phyloP scores from a whole-genome alignment of 2,113 vertebrate genomes.

The Channa maculata region DNA sequence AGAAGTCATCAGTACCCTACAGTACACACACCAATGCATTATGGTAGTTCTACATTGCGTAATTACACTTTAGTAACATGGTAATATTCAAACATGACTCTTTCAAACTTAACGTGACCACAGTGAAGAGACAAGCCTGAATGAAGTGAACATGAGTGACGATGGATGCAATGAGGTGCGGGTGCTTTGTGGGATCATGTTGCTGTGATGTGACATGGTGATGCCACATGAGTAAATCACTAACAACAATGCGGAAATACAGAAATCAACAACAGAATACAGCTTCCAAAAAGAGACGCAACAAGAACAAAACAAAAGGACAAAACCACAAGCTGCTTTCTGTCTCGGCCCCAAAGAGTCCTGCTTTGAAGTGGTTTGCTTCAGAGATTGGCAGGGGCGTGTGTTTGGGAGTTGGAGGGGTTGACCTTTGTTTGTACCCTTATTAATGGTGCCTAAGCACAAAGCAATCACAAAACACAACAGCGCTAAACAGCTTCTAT shows the following conservation, averaged over 20 bases:
- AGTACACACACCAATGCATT: slow-evolving; percentile 69
- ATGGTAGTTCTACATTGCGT: slow-evolving; percentile 65
- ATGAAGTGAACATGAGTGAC: slow-evolving; percentile 66
- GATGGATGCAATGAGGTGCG: slow-evolving; percentile 65
- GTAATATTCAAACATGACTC: slow-evolving; percentile 57
- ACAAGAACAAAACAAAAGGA: slow-evolving; percentile 53
- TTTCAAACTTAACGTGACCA: slow-evolving; percentile 69
- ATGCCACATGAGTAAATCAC: slow-evolving; percentile 70
- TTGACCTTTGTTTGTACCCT: slow-evolving; percentile 53
- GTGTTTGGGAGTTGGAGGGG: slow-evolving; percentile 2
- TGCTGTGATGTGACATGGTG: slow-evolving; percentile 51
- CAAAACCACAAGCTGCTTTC: slow-evolving; percentile 74
- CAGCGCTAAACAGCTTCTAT: slow-evolving; percentile 34
- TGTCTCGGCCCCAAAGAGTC: slow-evolving; percentile 63
- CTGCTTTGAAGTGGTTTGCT: slow-evolving; percentile 82
- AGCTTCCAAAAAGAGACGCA: slow-evolving; percentile 58
- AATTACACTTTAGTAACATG: slow-evolving; percentile 61
- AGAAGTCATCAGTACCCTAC: slow-evolving; percentile 63
- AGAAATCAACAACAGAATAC: slow-evolving; percentile 75
- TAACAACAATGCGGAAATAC: slow-evolving; percentile 77
- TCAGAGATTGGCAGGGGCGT: slow-evolving; percentile 34
- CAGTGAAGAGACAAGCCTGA: slow-evolving; percentile 75
- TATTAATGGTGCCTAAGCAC: slow-evolving; percentile 51
- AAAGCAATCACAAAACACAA: slow-evolving; percentile 53
- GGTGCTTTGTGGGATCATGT: slow-evolving; percentile 59